These are phyloP conservation scores for Lysandra bellargus DNA, from an alignment of 2,888 invertebrate genomes.

Conservation along the genomic window DNA sequence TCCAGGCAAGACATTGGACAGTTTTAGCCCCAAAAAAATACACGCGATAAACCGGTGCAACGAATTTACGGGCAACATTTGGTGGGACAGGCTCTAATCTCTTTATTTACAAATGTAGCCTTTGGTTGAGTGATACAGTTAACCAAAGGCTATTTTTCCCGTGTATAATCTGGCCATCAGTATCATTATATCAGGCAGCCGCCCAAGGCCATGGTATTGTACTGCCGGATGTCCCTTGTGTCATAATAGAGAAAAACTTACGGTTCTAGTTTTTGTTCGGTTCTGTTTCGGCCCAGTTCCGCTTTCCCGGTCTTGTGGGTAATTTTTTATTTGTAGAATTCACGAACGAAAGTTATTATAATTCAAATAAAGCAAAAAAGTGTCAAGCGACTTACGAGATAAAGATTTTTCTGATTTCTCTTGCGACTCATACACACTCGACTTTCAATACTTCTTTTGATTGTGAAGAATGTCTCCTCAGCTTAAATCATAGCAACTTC, in stretches of 20 bases:
- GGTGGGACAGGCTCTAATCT: neutral
- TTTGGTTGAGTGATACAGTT: neutral
- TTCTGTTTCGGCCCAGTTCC: slow-evolving; percentile 54
- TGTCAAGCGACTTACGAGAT: neutral
- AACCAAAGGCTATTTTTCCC: neutral
- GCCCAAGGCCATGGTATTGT: slow-evolving; percentile 21
- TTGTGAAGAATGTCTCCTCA: too few relatives aligned
- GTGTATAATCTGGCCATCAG: neutral
- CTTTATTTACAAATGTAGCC: neutral
- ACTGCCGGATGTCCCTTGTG: slow-evolving; percentile 18
- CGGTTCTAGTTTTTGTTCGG: slow-evolving; percentile 35
- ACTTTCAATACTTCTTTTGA: too few relatives aligned
- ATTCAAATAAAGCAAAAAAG: neutral
- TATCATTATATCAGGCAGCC: slow-evolving; percentile 5
- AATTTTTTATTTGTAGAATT: slow-evolving; percentile 41
- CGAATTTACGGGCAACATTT: too few relatives aligned
- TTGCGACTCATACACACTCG: neutral
- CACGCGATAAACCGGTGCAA: too few relatives aligned
- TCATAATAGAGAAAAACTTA: slow-evolving; percentile 31
- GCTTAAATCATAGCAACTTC: too few relatives aligned
- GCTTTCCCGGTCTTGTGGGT: slow-evolving; percentile 57
- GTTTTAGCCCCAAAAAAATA: too few relatives aligned
- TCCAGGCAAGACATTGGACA: too few relatives aligned
- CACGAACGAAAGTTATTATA: slow-evolving; percentile 14
- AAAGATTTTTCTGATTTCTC: neutral